Conservation (phyloP, 2,113 vertebrate genomes). For the Dendropsophus ebraccatus region DNA sequence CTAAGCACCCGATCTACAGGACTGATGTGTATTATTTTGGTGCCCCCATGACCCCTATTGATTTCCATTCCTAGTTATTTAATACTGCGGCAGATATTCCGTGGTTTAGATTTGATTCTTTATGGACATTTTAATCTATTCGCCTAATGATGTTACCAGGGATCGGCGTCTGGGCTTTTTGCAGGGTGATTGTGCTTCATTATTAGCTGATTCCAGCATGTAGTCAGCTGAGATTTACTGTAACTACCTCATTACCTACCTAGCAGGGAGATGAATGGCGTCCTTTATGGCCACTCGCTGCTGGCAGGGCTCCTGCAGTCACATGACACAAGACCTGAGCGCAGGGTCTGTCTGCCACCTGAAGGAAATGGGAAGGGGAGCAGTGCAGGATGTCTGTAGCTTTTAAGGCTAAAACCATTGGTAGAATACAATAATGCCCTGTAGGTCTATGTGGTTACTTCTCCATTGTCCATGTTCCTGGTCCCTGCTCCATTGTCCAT, state of each 20-base stretch:
- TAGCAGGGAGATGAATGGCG: neutral
- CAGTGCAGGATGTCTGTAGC: too few relatives aligned
- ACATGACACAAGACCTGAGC: too few relatives aligned
- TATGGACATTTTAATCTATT: conserved; percentile 8
- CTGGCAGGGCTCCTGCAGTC: neutral
- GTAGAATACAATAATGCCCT: too few relatives aligned
- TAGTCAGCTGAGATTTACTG: neutral
- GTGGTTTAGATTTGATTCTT: neutral
- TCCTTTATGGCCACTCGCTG: neutral
- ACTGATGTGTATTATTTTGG: neutral
- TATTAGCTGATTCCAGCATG: neutral
- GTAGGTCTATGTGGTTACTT: too few relatives aligned
- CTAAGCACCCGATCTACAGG: neutral
- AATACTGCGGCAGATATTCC: neutral
- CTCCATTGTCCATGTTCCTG: too few relatives aligned
- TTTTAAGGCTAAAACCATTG: too few relatives aligned
- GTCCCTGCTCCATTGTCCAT: too few relatives aligned
- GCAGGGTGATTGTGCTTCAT: neutral
- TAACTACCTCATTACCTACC: neutral
- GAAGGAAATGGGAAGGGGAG: too few relatives aligned
- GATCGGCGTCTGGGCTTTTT: neutral
- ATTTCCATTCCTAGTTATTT: neutral
- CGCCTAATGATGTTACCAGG: neutral
- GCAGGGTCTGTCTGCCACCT: too few relatives aligned
- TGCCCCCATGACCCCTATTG: neutral